Evolutionary conservation across 2,113 vertebrate genomes (phyloP), one percentile per base, ranked within the genome.

Genomic region (Dermatemys mawii): DNA sequence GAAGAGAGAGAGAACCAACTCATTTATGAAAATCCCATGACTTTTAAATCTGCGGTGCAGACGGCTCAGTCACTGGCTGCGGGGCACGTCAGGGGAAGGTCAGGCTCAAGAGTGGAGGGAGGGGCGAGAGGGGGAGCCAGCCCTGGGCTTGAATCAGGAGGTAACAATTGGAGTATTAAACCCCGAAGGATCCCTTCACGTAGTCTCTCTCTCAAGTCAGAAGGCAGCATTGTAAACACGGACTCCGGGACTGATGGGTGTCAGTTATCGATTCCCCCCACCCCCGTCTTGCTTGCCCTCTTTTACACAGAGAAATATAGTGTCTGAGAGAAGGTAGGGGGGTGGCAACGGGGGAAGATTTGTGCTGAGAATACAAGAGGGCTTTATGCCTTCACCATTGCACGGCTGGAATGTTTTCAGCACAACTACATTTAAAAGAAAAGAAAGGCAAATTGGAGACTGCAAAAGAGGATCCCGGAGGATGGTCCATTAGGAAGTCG

Each of bases 121-220:
- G 49, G 29, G 67, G 19, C 70, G 27, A 48, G 22, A 60, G 32
- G 7, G 11, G 10, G 48, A 57, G 21, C 38, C n/a, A 51, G n/a
- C 10, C 54, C 87, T 70, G 32, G 76, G 7, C 19, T 87, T 26
- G 50, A 85, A 3, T 48, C n/a, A 88, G 22, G 32, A 80, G 44
- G 22, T n/a, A 78, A 83, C 63, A 86, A 81, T 63, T 50, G 35
- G 38, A 83, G 70, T 49, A 86, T 32, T n/a, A 82, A 89, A 48
- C 70, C 24, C n/a, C 70, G 32, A 19, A 84, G 38, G 50, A 78
- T 51, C 5, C 55, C 13, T 41, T 5, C 27, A 44, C 2, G 4
- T 9, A 48, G 44, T 24, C 7, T 41, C n/a, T 93, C 81, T 85
- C 21, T 60, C 19, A 19, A 12, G n/a, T 78, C 41, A 89, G 46